Conservation (phyloP, 2,797 vertebrate genomes). For the Loriculus beryllinus region DNA sequence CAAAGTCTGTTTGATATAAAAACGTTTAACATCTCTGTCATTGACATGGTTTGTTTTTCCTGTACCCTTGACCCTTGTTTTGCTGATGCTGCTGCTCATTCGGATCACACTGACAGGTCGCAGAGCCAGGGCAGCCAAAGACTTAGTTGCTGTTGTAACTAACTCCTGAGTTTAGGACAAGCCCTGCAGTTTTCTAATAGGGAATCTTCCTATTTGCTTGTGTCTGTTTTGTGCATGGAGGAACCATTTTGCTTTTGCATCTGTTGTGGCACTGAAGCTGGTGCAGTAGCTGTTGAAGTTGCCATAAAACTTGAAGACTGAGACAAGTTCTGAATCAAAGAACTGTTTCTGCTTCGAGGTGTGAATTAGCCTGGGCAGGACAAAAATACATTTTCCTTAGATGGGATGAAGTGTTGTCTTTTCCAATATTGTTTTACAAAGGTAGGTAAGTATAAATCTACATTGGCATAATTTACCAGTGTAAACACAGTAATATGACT, state of each 20-base stretch:
- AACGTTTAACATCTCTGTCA: background rate
- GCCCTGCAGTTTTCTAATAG: background rate
- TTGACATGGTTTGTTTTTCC: background rate
- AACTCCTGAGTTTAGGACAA: background rate
- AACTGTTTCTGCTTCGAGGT: background rate
- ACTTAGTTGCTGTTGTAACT: background rate
- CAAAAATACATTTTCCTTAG: fast-evolving
- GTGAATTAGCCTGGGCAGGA: background rate
- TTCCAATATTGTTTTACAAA: background rate
- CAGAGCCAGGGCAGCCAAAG: background rate
- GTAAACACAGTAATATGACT: background rate
- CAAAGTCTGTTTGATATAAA: background rate
- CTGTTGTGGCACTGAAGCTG: background rate
- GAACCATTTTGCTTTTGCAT: background rate
- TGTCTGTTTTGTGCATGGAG: background rate
- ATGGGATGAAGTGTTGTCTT: background rate
- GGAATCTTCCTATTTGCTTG: background rate
- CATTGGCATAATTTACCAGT: background rate
- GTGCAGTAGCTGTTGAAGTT: background rate
- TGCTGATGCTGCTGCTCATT: background rate
- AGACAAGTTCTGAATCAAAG: background rate
- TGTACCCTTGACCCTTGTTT: background rate
- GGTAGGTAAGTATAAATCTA: background rate
- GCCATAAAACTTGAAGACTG: background rate
- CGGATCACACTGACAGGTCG: background rate